Percentiles rank a stretch among this genome's conserved stretches.
Evolutionary conservation across 2,888 invertebrate species (phyloP).

Genomic region (Panorpa germanica): DNA sequence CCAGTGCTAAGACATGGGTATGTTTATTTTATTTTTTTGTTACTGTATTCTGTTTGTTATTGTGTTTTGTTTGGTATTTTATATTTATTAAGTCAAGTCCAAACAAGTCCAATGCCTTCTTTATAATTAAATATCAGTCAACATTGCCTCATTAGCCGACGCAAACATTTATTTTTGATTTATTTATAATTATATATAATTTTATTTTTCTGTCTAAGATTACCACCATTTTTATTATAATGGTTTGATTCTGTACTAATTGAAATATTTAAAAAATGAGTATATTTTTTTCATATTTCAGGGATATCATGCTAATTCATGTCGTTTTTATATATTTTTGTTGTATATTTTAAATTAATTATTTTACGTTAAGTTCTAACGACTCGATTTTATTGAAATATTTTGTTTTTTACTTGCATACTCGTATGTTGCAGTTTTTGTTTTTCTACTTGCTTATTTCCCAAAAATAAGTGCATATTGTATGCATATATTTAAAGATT

Average conservation of each 20-base stretch:
- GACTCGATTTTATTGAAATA: too few species aligned
- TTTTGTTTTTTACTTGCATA: too few species aligned
- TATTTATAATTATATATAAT: constrained; percentile 8
- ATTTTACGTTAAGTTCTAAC: too few species aligned
- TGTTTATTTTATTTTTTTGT: constrained; percentile 23
- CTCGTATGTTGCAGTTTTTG: too few species aligned
- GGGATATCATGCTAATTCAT: background rate
- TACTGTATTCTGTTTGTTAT: constrained; percentile 11
- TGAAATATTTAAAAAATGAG: constrained; percentile 10
- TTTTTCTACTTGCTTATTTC: too few species aligned
- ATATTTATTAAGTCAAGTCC: constrained; percentile 3
- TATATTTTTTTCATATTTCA: constrained; percentile 11
- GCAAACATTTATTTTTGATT: constrained; percentile 24
- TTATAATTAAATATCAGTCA: constrained; percentile 19
- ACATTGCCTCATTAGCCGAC: constrained; percentile 29
- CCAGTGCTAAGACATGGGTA: constrained; percentile 50
- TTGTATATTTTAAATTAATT: background rate
- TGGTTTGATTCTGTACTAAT: constrained; percentile 9
- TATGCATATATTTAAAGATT: too few species aligned
- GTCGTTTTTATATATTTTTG: background rate
- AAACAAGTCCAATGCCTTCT: constrained; percentile 1
- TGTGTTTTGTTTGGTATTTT: constrained; percentile 7
- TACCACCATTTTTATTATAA: too few species aligned
- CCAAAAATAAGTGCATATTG: too few species aligned
- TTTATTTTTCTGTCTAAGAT: constrained; percentile 8